Conservation (phyloP, 2,113 vertebrate species). For the Myocastor coypus region DNA sequence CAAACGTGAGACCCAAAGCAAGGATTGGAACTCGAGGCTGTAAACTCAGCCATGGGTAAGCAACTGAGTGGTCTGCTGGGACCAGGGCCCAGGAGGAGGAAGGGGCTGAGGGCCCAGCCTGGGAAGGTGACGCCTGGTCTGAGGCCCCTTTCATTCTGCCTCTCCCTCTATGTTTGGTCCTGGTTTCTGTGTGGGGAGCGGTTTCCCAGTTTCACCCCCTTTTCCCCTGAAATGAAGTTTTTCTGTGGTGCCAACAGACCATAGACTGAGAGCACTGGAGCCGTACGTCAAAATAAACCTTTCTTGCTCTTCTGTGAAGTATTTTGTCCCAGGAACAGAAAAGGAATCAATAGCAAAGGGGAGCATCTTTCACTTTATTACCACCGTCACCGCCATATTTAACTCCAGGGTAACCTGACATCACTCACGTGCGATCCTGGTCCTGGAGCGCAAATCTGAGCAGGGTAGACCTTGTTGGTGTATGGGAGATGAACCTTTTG, state of each 20-base stretch:
- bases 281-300: neutral
- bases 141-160: neutral
- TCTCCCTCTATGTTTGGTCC: neutral
- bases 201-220: neutral
- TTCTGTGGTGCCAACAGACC: neutral
- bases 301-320: neutral
- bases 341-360: neutral
- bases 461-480: neutral
- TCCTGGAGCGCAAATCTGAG: neutral
- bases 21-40: neutral
- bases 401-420: neutral
- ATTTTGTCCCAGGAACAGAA: neutral
- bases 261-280: neutral
- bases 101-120: neutral
- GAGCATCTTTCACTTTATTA: neutral
- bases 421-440: neutral
- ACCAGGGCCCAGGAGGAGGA: neutral
- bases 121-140: rapidly evolving
- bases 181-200: neutral
- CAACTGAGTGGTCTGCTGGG: neutral
- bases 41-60: neutral
- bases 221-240: neutral
- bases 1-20: neutral
- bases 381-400: neutral
- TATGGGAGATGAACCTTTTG: neutral